These are phyloP conservation scores for Cremastinae sp. DNA, from an alignment of 2,888 invertebrate genomes.

Conservation along the genomic window DNA sequence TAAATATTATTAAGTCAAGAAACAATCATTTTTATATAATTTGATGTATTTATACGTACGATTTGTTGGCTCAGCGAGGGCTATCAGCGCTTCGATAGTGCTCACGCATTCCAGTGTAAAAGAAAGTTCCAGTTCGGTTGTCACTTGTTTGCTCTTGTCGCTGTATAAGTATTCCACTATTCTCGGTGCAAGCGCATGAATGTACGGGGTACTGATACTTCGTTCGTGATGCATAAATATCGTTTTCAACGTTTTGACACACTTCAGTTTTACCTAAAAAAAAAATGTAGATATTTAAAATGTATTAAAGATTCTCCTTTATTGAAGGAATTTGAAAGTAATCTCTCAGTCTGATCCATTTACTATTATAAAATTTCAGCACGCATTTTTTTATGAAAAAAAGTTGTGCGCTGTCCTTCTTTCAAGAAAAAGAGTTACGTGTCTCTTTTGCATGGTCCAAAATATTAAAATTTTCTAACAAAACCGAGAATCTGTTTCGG, in stretches of 20 bases:
- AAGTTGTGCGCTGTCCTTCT: too few species aligned
- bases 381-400: too few species aligned
- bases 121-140: conserved; percentile 86
- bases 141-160: conserved; percentile 83
- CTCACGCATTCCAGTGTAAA: conserved; percentile 88
- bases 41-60: conserved; percentile 83
- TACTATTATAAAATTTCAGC: too few species aligned
- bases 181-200: conserved; percentile 90
- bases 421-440: too few species aligned
- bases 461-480: too few species aligned
- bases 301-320: too few species aligned
- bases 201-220: conserved; percentile 88
- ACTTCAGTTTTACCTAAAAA: conserved; percentile 86
- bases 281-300: conserved; percentile 14
- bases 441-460: too few species aligned
- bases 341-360: too few species aligned
- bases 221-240: conserved; percentile 88
- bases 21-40: too few species aligned
- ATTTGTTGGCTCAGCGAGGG: conserved; percentile 88
- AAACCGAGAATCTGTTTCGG: too few species aligned
- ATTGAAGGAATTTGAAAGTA: too few species aligned
- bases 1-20: background rate
- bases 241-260: conserved; percentile 89
- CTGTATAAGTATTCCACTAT: conserved; percentile 88
- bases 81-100: conserved; percentile 88